Percentiles rank a stretch among this genome's conserved stretches.
Conservation (phyloP, 2,888 invertebrate genomes). For the Mythimna pallens region DNA sequence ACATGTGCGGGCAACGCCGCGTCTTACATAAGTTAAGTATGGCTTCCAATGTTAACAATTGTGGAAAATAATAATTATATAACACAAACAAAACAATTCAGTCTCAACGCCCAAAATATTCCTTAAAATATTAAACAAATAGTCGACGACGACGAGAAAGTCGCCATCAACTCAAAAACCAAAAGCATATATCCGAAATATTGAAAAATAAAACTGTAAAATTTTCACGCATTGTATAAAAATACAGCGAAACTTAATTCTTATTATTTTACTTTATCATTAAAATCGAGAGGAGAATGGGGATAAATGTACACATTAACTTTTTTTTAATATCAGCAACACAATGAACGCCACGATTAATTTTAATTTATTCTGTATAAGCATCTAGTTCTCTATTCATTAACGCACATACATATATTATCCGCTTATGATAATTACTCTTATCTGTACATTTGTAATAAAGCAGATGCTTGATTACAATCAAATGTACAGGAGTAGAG, state of each 20-base stretch:
- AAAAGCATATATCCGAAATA: constrained; percentile 50
- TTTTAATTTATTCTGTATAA: constrained; percentile 79
- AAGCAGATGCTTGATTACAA: constrained; percentile 54
- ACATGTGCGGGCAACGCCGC: constrained; percentile 72
- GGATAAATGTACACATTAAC: constrained; percentile 70
- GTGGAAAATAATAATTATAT: constrained; percentile 87
- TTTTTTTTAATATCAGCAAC: constrained; percentile 71
- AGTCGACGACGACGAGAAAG: constrained; percentile 20
- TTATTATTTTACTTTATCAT: constrained; percentile 71
- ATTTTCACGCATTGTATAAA: constrained; percentile 77
- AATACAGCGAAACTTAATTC: constrained; percentile 82
- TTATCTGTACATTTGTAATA: constrained; percentile 63
- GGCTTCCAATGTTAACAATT: constrained; percentile 73
- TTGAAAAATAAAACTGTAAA: constrained; percentile 42
- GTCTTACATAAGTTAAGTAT: constrained; percentile 75
- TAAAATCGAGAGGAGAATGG: constrained; percentile 75
- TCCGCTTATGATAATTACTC: constrained; percentile 66
- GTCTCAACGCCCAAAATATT: constrained; percentile 88
- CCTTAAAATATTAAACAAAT: constrained; percentile 83
- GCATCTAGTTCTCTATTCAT: constrained; percentile 85
- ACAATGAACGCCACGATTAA: constrained; percentile 78
- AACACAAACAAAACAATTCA: constrained; percentile 91
- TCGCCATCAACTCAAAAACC: constrained; percentile 37
- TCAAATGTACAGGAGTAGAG: constrained; percentile 66
- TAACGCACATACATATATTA: constrained; percentile 84